Percentiles rank a stretch among this genome's conserved stretches.
Conservation (phyloP, 1,140 invertebrate species). For the Tetranychus urticae region DNA sequence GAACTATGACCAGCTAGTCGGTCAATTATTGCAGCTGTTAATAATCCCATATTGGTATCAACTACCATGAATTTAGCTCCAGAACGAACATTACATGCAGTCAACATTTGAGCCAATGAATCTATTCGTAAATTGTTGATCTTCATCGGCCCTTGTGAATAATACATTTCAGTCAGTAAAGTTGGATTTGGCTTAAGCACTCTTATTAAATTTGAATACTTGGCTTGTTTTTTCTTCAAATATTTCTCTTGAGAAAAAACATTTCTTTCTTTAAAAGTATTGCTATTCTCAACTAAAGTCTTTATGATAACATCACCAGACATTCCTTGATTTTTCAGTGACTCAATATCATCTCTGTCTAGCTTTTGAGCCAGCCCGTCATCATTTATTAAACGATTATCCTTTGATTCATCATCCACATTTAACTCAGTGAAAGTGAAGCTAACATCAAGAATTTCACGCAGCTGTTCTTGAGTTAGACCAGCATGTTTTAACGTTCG, state of each 20-base stretch:
- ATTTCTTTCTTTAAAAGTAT: slow-evolving; percentile 7
- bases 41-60: slow-evolving; percentile 58
- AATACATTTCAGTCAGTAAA: slow-evolving; percentile 49
- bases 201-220: slow-evolving; percentile 5
- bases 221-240: slow-evolving; percentile 9
- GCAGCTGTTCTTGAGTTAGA: neutral
- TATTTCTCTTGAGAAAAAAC: slow-evolving; percentile 10
- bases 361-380: slow-evolving; percentile 64
- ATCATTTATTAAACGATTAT: slow-evolving; percentile 62
- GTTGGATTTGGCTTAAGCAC: slow-evolving; percentile 40
- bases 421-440: neutral
- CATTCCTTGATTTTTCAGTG: slow-evolving; percentile 41
- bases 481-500: neutral
- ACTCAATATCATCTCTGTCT: slow-evolving; percentile 50
- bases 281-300: slow-evolving; percentile 8
- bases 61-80: slow-evolving; percentile 56
- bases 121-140: slow-evolving; percentile 50
- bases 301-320: slow-evolving; percentile 2
- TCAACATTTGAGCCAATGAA: slow-evolving; percentile 59
- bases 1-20: slow-evolving; percentile 35
- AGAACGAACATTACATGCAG: slow-evolving; percentile 47
- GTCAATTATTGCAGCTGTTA: slow-evolving; percentile 49
- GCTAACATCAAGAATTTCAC: neutral
- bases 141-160: slow-evolving; percentile 43
- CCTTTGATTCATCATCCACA: slow-evolving; percentile 17